Percentiles rank a stretch among this genome's conserved stretches.
Conservation (phyloP, 2,888 invertebrate genomes). For the Chymomyza caudatula region DNA sequence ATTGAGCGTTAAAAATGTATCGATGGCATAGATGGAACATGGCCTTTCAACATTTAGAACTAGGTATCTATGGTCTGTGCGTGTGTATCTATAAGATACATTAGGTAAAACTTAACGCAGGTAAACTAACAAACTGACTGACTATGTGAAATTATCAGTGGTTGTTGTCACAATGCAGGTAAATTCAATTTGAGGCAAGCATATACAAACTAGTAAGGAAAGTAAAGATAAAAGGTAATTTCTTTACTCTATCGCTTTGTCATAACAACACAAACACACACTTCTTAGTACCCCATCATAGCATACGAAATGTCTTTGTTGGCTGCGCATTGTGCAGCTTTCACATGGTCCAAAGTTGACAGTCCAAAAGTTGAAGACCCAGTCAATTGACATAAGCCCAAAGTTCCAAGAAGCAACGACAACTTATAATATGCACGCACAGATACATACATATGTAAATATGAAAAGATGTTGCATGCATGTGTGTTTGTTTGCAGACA, state of each 20-base stretch:
- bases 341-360: not conserved
- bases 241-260: not conserved
- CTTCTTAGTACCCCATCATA: too few relatives aligned
- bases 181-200: not conserved
- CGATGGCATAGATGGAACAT: slow-evolving; percentile 38
- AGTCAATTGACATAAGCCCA: not conserved
- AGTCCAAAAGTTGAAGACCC: not conserved
- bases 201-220: not conserved
- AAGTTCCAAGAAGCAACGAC: not conserved
- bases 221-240: not conserved
- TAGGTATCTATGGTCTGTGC: not conserved
- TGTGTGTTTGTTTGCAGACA: too few relatives aligned
- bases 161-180: not conserved
- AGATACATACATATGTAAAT: too few relatives aligned
- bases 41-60: not conserved
- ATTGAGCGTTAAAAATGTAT: slow-evolving; percentile 40
- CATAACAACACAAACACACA: too few relatives aligned
- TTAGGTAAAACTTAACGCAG: not conserved
- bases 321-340: not conserved
- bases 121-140: not conserved
- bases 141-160: not conserved
- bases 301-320: not conserved
- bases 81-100: not conserved
- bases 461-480: too few relatives aligned
- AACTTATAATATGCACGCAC: not conserved